Evolutionary conservation across 2,888 invertebrate species (phyloP), one percentile per base, ranked within the genome.

Genomic region (Drosophila gaucha): DNA sequence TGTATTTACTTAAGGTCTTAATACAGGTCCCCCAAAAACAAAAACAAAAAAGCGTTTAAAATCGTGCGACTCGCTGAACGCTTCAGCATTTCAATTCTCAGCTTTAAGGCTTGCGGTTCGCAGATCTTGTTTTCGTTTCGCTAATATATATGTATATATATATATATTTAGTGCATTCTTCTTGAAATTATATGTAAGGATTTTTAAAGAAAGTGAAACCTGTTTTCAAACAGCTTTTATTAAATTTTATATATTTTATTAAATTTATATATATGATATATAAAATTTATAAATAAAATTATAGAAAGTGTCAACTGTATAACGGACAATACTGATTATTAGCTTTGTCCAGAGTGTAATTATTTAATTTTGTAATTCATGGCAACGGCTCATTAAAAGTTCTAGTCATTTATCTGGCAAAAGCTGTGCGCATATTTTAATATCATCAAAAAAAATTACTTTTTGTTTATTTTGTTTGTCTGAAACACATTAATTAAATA

Each of bases 41-140:
- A 39, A 6, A 10, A n/a, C n/a, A n/a, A 43, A 38, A 66, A 77
- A 67, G 69, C 74, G 78, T 80, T 83, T 89, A 83, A 85, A 89
- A 75, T 78, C 63, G 22, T 56, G 36, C 59, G 67, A 24, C 56
- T 57, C 52, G 50, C 43, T 28, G 38, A n/a, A 47, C 36, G 28
- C 50, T 36, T 22, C 47, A 56, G 26, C 82, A 87, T 72, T 85
- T 47, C 55, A 67, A 50, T 50, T 80, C 33, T 30, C 41, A 39
- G 46, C 44, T 57, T 46, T 41, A 62, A 67, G 33, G 31, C 36
- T 33, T 52, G 10, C 67, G 50, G 55, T 56, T 55, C 55, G 57
- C 35, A 10, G 26, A 26, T 43, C 26, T 46, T n/a, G 30, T n/a
- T 35, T 51, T 33, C 28, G 9, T 22, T 46, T 14, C 31, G 35